A percentile compares a stretch with the other conserved stretches of the same genome.
Conservation (phyloP, 92 coral and sea anemone species). For the Umimayanthus kanabou region DNA sequence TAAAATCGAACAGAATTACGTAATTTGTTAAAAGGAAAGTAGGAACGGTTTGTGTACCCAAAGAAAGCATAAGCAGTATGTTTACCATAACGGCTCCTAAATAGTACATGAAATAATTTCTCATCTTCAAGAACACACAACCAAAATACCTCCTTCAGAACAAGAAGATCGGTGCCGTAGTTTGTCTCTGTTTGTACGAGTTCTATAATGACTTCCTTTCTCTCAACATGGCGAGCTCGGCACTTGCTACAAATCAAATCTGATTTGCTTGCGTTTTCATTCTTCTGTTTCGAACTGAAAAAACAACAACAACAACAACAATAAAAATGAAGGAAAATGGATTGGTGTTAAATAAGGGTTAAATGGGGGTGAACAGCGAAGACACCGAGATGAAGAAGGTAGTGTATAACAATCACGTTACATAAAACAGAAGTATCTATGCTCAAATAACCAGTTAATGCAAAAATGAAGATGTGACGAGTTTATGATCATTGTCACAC, state of each 20-base stretch:
- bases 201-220: slow-evolving; percentile 95
- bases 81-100: too few relatives aligned
- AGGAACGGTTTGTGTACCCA: too few relatives aligned
- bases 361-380: too few relatives aligned
- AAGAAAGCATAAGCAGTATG: too few relatives aligned
- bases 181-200: slow-evolving; percentile 95
- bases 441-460: too few relatives aligned
- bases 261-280: neutral
- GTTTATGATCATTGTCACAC: neutral
- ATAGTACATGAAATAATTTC: too few relatives aligned
- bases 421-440: too few relatives aligned
- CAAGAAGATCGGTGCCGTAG: slow-evolving; percentile 89
- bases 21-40: neutral
- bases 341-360: too few relatives aligned
- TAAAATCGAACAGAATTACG: neutral
- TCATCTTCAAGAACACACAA: too few relatives aligned
- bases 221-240: slow-evolving; percentile 77
- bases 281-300: slow-evolving; percentile 1
- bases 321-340: neutral
- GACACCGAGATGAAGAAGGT: too few relatives aligned
- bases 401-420: too few relatives aligned
- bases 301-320: neutral
- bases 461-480: too few relatives aligned
- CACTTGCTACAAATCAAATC: slow-evolving; percentile 80
- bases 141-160: slow-evolving; percentile 84